Percentiles rank a stretch among this genome's conserved stretches.
These are phyloP conservation scores for Xestia sexstrigata DNA, from an alignment of 2,888 invertebrate species.

Conservation along the genomic window DNA sequence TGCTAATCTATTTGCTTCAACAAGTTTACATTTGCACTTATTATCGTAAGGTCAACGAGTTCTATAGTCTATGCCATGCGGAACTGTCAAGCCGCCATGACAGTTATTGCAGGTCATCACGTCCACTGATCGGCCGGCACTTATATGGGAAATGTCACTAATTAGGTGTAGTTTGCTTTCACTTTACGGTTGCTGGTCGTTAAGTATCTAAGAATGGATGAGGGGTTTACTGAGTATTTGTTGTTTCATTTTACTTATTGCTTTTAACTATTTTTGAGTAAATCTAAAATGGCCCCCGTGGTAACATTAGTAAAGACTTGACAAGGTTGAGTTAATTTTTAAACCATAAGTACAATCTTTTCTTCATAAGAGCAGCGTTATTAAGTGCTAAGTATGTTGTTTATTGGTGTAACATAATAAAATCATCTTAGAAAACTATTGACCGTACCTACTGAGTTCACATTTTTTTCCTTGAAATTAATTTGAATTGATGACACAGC, in stretches of 20 bases:
- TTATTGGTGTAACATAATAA: background rate
- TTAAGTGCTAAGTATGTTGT: background rate
- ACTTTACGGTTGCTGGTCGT: conserved; percentile 32
- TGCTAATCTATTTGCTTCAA: conserved; percentile 40
- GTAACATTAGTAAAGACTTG: background rate
- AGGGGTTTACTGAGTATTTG: background rate
- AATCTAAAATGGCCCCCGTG: background rate
- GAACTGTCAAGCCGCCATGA: conserved; percentile 43
- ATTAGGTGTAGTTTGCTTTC: conserved; percentile 51
- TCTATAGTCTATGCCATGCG: conserved; percentile 39
- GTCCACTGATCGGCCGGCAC: conserved; percentile 42
- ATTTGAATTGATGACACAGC: conserved; percentile 23
- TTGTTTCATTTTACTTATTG: conserved; percentile 12
- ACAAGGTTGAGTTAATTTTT: background rate
- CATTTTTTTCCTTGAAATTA: background rate
- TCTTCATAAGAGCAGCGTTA: background rate
- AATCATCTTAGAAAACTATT: background rate
- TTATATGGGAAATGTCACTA: conserved; percentile 57
- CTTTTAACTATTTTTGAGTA: background rate
- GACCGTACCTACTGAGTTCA: background rate
- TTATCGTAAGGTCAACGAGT: conserved; percentile 64
- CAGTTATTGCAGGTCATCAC: conserved; percentile 53
- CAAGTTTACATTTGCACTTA: conserved; percentile 37
- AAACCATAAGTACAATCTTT: background rate
- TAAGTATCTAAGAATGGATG: background rate